phyloP scores from a whole-genome alignment of 2,888 invertebrate genomes.

The Acronicta psi region DNA sequence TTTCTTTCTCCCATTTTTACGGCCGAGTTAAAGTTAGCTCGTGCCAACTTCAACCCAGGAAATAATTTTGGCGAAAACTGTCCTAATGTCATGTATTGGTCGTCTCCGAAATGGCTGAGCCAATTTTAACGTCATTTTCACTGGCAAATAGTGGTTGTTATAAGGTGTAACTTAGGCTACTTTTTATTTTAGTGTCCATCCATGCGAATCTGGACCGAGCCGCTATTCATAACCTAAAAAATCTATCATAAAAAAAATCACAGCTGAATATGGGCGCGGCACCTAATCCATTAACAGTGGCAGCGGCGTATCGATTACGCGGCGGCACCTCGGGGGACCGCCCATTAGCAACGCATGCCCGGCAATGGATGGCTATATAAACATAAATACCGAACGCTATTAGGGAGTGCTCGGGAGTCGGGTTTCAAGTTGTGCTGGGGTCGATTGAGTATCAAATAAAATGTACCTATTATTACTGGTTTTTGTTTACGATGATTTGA shows the following conservation, averaged over 20 bases:
- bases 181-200: no score
- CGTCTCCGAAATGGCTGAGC: no score
- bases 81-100: no score
- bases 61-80: no score
- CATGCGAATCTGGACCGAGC: no score
- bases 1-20: no score
- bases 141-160: no score
- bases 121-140: no score
- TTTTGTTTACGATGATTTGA: conserved; percentile 3
- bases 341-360: conserved; percentile 58
- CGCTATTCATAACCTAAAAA: no score
- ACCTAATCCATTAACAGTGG: conserved; percentile 56
- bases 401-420: conserved; percentile 33
- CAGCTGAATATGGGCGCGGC: conserved; percentile 37
- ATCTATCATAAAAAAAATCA: conserved; percentile 41
- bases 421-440: conserved; percentile 41
- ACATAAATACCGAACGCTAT: conserved; percentile 49
- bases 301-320: conserved; percentile 55
- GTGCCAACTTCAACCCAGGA: no score
- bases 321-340: conserved; percentile 54
- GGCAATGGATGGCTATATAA: conserved; percentile 52
- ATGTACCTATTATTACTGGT: conserved; percentile 9
- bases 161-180: no score
- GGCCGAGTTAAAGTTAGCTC: no score
- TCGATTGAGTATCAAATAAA: conserved; percentile 19